Conservation (phyloP, 2,797 vertebrate genomes). For the Zalophus californianus region DNA sequence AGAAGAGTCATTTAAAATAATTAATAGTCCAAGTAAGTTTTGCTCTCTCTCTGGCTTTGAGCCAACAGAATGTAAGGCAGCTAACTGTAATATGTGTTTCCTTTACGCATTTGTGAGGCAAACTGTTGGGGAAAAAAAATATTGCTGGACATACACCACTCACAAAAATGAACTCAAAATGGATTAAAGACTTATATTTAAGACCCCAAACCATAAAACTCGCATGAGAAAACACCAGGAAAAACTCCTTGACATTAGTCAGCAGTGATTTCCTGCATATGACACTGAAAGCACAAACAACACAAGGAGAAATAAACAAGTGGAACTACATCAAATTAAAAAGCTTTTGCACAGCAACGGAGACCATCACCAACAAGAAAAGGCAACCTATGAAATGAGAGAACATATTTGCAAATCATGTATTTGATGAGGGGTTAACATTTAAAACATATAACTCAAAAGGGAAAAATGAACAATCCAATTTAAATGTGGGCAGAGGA, state of each 20-base stretch:
- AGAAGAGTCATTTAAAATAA: background rate
- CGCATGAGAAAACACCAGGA: background rate
- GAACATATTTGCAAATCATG: background rate
- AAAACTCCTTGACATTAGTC: background rate
- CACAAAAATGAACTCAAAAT: background rate
- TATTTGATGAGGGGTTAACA: background rate
- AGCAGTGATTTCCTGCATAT: background rate
- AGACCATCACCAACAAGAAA: background rate
- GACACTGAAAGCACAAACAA: background rate
- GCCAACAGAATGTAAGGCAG: background rate
- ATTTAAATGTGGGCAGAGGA: background rate
- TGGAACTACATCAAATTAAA: background rate
- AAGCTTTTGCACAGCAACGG: background rate
- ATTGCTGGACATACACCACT: background rate
- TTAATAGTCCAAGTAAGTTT: constrained; percentile 15
- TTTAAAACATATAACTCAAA: background rate
- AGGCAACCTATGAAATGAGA: background rate
- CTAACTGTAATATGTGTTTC: background rate
- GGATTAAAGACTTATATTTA: background rate
- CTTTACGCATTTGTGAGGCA: constrained; percentile 1
- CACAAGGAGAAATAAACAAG: background rate
- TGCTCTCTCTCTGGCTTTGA: background rate
- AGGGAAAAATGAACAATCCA: background rate
- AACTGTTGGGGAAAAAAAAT: background rate
- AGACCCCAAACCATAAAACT: background rate